These are phyloP conservation scores for Mustela nigripes DNA, from an alignment of 2,113 vertebrate genomes.

Conservation along the genomic window DNA sequence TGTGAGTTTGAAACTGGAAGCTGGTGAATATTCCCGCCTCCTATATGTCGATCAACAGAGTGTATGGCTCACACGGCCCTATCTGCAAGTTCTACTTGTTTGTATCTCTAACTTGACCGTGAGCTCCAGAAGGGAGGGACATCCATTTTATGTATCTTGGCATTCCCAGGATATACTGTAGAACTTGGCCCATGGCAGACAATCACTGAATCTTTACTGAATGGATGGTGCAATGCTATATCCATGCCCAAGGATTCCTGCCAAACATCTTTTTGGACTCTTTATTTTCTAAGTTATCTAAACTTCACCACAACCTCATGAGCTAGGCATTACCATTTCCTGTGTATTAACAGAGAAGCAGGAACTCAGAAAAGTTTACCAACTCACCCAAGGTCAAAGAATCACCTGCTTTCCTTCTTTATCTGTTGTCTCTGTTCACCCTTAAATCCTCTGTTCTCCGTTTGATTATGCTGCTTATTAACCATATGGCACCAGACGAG, in stretches of 20 bases:
- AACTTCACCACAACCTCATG: not conserved
- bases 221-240: not conserved
- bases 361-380: not conserved
- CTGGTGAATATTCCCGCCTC: not conserved
- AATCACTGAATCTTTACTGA: not conserved
- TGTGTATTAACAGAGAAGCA: conserved; percentile 20
- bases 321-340: not conserved
- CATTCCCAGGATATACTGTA: not conserved
- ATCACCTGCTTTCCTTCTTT: not conserved
- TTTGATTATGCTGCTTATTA: conserved; percentile 2
- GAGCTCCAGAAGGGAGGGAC: not conserved
- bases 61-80: not conserved
- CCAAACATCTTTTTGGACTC: not conserved
- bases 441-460: not conserved
- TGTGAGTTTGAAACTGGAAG: not conserved
- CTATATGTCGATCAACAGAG: not conserved
- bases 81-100: not conserved
- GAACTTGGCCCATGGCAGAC: not conserved
- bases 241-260: not conserved
- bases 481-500: not conserved
- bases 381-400: not conserved
- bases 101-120: not conserved
- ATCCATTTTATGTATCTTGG: not conserved
- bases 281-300: conserved; percentile 10
- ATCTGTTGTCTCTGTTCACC: not conserved